These are phyloP conservation scores for Heliconius hermathena DNA, from an alignment of 1,140 invertebrate genomes.

Conservation along the genomic window DNA sequence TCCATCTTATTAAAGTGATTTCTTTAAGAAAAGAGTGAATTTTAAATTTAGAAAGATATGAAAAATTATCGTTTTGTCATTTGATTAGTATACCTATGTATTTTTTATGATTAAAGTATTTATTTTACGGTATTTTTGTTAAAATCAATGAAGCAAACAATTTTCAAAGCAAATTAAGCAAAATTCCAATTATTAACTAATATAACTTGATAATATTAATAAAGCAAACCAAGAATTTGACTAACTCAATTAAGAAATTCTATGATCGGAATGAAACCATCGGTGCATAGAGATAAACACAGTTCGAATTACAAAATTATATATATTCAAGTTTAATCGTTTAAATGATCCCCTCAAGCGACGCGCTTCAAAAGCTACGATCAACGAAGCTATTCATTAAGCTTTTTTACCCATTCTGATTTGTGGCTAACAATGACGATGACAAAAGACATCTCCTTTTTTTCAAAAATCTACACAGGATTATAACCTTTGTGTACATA, in stretches of 20 bases:
- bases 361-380: constrained; percentile 48
- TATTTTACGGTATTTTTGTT: too few species aligned
- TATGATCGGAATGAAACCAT: constrained; percentile 27
- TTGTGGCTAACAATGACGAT: constrained; percentile 35
- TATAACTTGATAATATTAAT: neutral
- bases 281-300: constrained; percentile 32
- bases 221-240: neutral
- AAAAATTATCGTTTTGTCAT: too few species aligned
- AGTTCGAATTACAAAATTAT: constrained; percentile 49
- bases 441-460: neutral
- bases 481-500: neutral
- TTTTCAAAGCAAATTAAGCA: neutral
- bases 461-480: neutral
- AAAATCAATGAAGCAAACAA: neutral
- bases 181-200: neutral
- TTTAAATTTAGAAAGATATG: too few species aligned
- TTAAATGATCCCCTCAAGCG: constrained; percentile 46
- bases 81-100: too few species aligned
- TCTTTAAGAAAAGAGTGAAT: too few species aligned
- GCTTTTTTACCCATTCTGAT: constrained; percentile 53
- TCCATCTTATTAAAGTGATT: too few species aligned
- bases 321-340: constrained; percentile 50
- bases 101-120: too few species aligned
- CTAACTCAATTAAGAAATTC: neutral
- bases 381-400: constrained; percentile 60